Evolutionary conservation across 2,113 vertebrate genomes (phyloP), one percentile per base, ranked within the genome.

Genomic region (Excalfactoria chinensis): DNA sequence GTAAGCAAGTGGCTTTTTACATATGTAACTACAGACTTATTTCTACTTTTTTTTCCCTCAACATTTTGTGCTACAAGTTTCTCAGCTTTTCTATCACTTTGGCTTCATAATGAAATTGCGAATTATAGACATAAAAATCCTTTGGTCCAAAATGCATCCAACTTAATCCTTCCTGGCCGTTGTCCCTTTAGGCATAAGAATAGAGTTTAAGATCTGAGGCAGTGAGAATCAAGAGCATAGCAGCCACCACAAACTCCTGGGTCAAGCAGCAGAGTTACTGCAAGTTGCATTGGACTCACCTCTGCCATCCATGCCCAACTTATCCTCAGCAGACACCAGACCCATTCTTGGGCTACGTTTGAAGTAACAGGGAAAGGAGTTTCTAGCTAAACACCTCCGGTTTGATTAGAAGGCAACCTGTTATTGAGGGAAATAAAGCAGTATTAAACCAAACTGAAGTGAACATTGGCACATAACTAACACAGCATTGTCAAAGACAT

Each of bases 401-500:
- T 73, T 48, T 86, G 46, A 55, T 73, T 64, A 17, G 28, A 40
- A 37, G 37, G 19, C 32, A 26, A 17, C 60, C 63, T n/a, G 15
- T 16, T 28, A 35, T 53, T 0, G 18, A 60, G 76, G 44, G 49
- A 84, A 86, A 41, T 56, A 77, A 90, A 78, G 55, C 76, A 53
- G 37, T 18, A 81, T 90, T 88, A 62, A 94, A 73, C n/a, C 90
- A 84, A 77, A 80, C 18, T n/a, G 46, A 80, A 88, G 88, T 74
- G 59, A 93, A 86, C 0, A 10, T 15, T 78, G 66, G 88, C 73
- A 64, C 56, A 53, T 60, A 91, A 94, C 91, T 94, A 94, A 86
- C 72, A 94, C 14, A 88, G 21, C 72, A 96, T 93, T 86, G 86
- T 88, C 88, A 88, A 93, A 84, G 92, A 71, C 83, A 94, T 86